Evolutionary conservation across 2,797 vertebrate species (phyloP), one percentile per base, ranked within the genome.

Genomic region (Oreortyx pictus): DNA sequence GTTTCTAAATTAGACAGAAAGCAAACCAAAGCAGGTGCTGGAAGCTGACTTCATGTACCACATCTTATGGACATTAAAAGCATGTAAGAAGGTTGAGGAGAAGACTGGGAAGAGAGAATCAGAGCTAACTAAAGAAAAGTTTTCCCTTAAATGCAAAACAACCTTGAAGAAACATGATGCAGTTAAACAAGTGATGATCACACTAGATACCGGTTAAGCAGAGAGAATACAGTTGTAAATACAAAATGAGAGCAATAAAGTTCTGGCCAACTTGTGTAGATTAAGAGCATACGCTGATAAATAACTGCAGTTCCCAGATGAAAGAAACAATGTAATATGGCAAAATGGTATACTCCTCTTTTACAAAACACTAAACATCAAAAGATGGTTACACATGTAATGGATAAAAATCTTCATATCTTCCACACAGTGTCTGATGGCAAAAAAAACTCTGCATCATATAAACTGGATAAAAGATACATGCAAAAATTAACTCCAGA

Each of bases 91-190:
- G 29, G 44, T 44, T 22, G 31, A n/a, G 44, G n/a, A 20, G 67
- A 70, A 57, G 27, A 46, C 68, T 92, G 61, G 57, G 67, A 94
- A 76, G 43, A 24, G 64, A 60, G 93, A 90, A 83, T 95, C 85
- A 35, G 52, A 88, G 77, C 43, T 80, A 74, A 88, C 14, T 85
- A 81, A 44, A 67, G 82, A 75, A 76, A 93, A 91, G 6, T 59
- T 74, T 94, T 95, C 44, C 76, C 95, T 92, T 95, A 94, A 90
- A 84, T 57, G 90, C 27, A 82, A 80, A 87, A 85, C 49, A 81
- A 82, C 47, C 54, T 95, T 90, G 86, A 92, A 93, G 91, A 74
- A 82, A 84, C 49, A 83, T 6, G 7, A 91, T 86, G 68, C 70
- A 93, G 27, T 37, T 78, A 49, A 77, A 70, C 49, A 73, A 74